Evolutionary conservation across 2,113 vertebrate species (phyloP), one percentile per base, ranked within the genome.

Genomic region (Neomonachus schauinslandi): DNA sequence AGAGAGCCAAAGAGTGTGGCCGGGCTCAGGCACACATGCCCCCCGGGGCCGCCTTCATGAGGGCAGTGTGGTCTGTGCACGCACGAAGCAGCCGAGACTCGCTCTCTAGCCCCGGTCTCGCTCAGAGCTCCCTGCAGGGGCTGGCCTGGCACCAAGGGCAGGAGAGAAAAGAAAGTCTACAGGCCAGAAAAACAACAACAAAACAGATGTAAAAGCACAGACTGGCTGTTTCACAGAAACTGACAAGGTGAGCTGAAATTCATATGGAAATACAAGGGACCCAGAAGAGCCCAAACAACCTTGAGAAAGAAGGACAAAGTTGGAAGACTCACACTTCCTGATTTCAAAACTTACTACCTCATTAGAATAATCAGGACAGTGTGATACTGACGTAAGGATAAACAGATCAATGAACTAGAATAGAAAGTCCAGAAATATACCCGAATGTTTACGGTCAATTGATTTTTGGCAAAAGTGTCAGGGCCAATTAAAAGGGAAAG

Each of bases 341-440:
- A 74, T 71, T 81, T 93, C 63, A 89, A 80, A 88, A 36, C 42
- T 31, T 42, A 51, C 14, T 26, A 63, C 39, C 42, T 19, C 91
- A n/a, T 88, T 89, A 77, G 22, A 93, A 21, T 57, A 53, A 53
- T 42, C 39, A 87, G 71, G 86, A 83, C 46, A 53, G n/a, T 22
- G 8, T 36, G 42, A 19, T 72, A 31, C 55, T 96, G 39, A 49
- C 33, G 33, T 42, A 65, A 55, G 39, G 94, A 92, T 2, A 74
- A 36, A 89, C 71, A 63, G 39, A 65, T 28, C 49, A 49, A 11
- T 26, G 59, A 49, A 51, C 49, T 28, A 53, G 39, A 79, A 67
- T 11, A 74, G 46, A 88, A 46, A 39, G 16, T 89, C 57, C 63
- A 91, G 86, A 91, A 93, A 93, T 59, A 87, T 76, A 46, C 65